Evolutionary conservation across 2,888 invertebrate genomes (phyloP), one percentile per base, ranked within the genome.

Genomic region (Antitype chi): DNA sequence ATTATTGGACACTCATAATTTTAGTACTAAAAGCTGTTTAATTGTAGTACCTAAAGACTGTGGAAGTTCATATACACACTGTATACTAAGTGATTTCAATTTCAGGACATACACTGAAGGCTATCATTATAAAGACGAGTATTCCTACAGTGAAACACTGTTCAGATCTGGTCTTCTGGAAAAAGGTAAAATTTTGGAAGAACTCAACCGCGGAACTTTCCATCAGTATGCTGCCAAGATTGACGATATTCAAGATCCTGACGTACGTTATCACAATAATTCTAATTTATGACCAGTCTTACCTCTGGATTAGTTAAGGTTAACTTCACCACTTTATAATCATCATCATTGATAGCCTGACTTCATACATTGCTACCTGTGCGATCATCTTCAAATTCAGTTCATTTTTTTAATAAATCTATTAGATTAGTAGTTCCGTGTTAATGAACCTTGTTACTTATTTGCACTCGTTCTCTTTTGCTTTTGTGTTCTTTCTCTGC

Each of bases 231-330:
- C 94, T 74, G 93, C 90, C 15, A 92, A 92, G 82, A 87, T 93
- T 59, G 94, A 95, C 32, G 94, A 95, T 71, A 93, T 94, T 77
- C 89, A 92, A 76, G 95, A 95, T 82, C 94, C 95, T 13, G 94
- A 94, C 87, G 95, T 95, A 90, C 81, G 81, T 72, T 53, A 20
- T 28, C 5, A 25, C 15, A 28, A 13, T 60, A 7, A 11, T 43
- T 32, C 13, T 57, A 0, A 28, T 17, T n/a, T 20, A 63, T 32
- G 2, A 7, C 17, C 25, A 1, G 17, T 17, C 8, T 74, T 0
- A 28, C 5, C 13, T 28, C 6, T 23, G 15, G 38, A 15, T 38
- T 13, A 6, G 8, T 20, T 74, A 1, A 0, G 15, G 5, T 15
- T 23, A 20, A 15, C 2, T 20, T 47, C n/a, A 25, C 25, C 38